Conservation (phyloP, 2,888 invertebrate species). For the Chironomus riparius region DNA sequence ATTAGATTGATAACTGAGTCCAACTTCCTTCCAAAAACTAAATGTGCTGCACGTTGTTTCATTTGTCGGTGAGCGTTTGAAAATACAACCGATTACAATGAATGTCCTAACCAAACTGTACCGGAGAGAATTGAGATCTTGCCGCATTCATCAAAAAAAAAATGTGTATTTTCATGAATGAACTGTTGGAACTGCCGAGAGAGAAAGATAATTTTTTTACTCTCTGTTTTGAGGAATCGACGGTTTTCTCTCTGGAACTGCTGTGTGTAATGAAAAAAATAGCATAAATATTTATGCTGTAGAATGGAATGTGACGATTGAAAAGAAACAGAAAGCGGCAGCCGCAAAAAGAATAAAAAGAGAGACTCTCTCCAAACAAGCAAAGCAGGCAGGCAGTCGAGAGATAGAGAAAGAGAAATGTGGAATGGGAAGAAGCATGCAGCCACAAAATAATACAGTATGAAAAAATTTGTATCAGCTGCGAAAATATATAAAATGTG, state of each 20-base stretch:
- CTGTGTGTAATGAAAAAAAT: not conserved
- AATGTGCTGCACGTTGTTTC: slow-evolving; percentile 16
- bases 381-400: too few species aligned
- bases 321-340: not conserved
- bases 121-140: not conserved
- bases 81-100: slow-evolving; percentile 12
- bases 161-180: not conserved
- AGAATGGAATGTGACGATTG: not conserved
- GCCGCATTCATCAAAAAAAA: not conserved
- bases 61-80: not conserved
- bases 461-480: slow-evolving; percentile 16
- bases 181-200: not conserved
- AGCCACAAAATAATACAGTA: slow-evolving; percentile 1
- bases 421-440: not conserved
- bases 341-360: not conserved
- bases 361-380: not conserved
- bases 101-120: not conserved
- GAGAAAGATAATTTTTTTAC: not conserved
- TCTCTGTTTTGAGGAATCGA: not conserved
- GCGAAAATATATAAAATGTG: not conserved
- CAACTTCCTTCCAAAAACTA: not conserved
- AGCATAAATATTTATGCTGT: not conserved
- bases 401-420: not conserved
- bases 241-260: not conserved
- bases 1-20: not conserved